Evolutionary conservation across 2,797 vertebrate genomes (phyloP), one percentile per base, ranked within the genome.

Genomic region (Coranthus polyacanthus): DNA sequence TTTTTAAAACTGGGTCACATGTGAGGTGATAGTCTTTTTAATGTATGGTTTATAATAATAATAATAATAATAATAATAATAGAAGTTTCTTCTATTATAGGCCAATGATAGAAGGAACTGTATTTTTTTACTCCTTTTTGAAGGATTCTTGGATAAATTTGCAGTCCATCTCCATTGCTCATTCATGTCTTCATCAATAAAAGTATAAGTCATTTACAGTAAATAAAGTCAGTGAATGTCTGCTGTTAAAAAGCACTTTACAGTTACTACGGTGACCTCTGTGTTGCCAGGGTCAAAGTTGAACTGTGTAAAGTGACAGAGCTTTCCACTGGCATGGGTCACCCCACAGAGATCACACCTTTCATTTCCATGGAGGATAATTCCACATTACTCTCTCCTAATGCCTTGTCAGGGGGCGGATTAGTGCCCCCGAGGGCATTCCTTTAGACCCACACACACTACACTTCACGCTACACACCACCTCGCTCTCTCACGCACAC

Each of bases 361-460:
- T 75, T 63, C 51, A 72, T 79, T 83, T 51, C 77, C 66, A 59
- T 37, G 42, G 45, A 72, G 69, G 57, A 67, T 75, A 38, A 85
- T 46, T 61, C 36, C 69, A 53, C 67, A 68, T 75, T 70, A 51
- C 43, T 69, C 42, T 46, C 51, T 53, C 20, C 43, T 29, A 62
- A 55, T 6, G 11, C 60, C 65, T 72, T 63, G 51, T 79, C 76
- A 72, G 54, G 32, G 39, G 63, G 54, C 7, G 22, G 49, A 79
- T 79, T 74, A 72, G 53, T 20, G 43, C 36, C 56, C 59, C 57
- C 11, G 9, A 21, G 42, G 69, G 58, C 18, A 43, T 34, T 68
- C 52, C 56, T 69, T 78, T 34, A 58, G 22, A 9, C 42, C 41
- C 55, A 43, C 16, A 26, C 32, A 50, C 29, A 29, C 46, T 21